Percentiles rank a stretch among this genome's conserved stretches.
These are phyloP conservation scores for Meda fulgida DNA, from an alignment of 2,797 vertebrate species.

Conservation along the genomic window DNA sequence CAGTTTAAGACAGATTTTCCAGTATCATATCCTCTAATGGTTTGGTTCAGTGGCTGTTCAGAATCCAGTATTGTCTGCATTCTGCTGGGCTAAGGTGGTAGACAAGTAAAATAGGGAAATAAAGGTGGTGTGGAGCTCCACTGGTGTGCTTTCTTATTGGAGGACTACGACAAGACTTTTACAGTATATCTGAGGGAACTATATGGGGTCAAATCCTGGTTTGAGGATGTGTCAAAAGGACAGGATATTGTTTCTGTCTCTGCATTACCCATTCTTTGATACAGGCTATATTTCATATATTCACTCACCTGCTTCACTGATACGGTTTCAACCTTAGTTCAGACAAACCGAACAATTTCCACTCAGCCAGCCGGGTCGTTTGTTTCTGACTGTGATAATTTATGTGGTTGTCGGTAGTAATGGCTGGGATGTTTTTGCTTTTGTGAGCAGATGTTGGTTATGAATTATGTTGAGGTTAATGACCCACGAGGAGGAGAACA, in stretches of 20 bases:
- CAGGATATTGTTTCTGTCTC: conserved; percentile 46
- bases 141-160: conserved; percentile 29
- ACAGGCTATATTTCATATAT: not conserved
- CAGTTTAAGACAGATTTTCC: not conserved
- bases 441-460: conserved; percentile 60
- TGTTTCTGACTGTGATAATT: conserved; percentile 5
- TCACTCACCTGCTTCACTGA: conserved; percentile 9
- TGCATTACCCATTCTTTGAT: not conserved
- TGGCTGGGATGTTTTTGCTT: conserved; percentile 22
- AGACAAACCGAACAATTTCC: conserved; percentile 18
- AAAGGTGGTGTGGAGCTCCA: not conserved
- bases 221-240: conserved; percentile 28
- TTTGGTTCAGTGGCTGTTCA: not conserved
- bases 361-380: not conserved
- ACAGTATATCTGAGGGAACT: conserved; percentile 27
- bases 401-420: conserved; percentile 18
- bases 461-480: conserved; percentile 57
- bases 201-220: conserved; percentile 49
- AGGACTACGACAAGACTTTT: conserved; percentile 34
- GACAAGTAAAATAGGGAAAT: not conserved
- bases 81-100: not conserved
- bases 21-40: not conserved
- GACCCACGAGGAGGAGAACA: conserved; percentile 45
- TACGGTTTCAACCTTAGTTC: conserved; percentile 17
- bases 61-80: not conserved